Evolutionary conservation across 2,888 invertebrate species (phyloP), one percentile per base, ranked within the genome.

Genomic region (Nymphalis polychloros): DNA sequence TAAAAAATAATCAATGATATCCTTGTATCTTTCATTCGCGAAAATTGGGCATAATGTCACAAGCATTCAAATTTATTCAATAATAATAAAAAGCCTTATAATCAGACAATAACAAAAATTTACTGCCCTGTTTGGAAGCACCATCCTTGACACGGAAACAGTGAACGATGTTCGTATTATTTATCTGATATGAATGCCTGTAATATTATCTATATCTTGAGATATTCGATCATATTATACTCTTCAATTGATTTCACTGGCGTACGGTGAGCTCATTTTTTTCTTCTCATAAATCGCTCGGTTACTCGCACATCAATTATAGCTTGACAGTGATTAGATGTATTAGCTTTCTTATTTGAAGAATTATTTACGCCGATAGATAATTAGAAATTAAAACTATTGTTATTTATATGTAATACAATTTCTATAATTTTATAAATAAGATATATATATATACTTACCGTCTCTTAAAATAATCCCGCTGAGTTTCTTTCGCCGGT

Each of bases 101-200:
- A 6, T 64, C 49, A 61, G 57, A 71, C 65, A 64, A 63, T 73
- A 70, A 64, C 63, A 68, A 62, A 62, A 57, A 63, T 69, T 63
- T 59, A 66, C 67, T 57, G 63, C 60, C 64, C 35, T 62, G 50
- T 64, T 71, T 69, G 63, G 68, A 31, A 50, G 62, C 19, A 48
- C n/a, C 46, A 46, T 52, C 75, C 75, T 71, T 75, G 75, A 74
- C 75, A 74, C 63, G 68, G 23, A 72, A 69, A 70, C 63, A 63
- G 59, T 67, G 48, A 66, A 67, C 67, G 60, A 59, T 59, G 72
- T 63, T 70, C 72, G 71, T 67, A 69, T 71, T 65, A 48, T 64
- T 55, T 55, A 69, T 65, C 48, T 27, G 59, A 48, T 49, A 27
- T 59, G 50, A 31, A 19, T 46, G 16, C 60, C n/a, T 31, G 16